Evolutionary conservation across 2,888 invertebrate genomes (phyloP).

Genomic region (Watsonalla binaria): DNA sequence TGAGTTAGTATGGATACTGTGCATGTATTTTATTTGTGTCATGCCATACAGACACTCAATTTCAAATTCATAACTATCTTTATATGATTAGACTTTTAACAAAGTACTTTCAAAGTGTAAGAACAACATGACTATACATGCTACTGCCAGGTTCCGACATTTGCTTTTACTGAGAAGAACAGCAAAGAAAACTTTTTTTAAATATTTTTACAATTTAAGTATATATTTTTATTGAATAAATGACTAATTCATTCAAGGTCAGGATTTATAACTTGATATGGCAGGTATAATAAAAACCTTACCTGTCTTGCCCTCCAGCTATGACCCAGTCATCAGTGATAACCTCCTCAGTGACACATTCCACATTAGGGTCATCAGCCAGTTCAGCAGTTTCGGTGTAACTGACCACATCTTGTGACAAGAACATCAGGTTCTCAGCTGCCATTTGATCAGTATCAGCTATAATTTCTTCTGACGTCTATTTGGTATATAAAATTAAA

Average conservation of each 20-base stretch:
- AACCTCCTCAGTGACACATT: slow-evolving; percentile 87
- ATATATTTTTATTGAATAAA: no score
- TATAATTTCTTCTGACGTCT: slow-evolving; percentile 62
- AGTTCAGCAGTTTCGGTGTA: slow-evolving; percentile 61
- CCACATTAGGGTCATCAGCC: slow-evolving; percentile 67
- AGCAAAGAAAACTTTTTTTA: no score
- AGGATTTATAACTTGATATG: neutral
- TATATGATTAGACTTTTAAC: no score
- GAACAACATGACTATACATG: no score
- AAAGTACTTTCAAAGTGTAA: no score
- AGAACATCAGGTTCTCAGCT: slow-evolving; percentile 80
- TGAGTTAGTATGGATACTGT: neutral
- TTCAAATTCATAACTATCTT: no score
- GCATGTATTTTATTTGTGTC: neutral
- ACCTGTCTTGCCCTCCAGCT: slow-evolving; percentile 85
- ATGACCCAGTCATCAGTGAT: slow-evolving; percentile 90
- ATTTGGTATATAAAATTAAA: slow-evolving; percentile 9
- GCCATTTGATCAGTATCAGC: slow-evolving; percentile 79
- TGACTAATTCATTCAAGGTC: no score
- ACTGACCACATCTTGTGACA: slow-evolving; percentile 77
- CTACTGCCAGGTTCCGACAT: no score
- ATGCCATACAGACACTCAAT: no score
- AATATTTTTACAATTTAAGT: no score
- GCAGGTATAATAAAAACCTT: slow-evolving; percentile 13
- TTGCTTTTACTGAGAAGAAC: no score